Evolutionary conservation across 2,797 vertebrate species (phyloP).

Genomic region (Loriculus beryllinus): DNA sequence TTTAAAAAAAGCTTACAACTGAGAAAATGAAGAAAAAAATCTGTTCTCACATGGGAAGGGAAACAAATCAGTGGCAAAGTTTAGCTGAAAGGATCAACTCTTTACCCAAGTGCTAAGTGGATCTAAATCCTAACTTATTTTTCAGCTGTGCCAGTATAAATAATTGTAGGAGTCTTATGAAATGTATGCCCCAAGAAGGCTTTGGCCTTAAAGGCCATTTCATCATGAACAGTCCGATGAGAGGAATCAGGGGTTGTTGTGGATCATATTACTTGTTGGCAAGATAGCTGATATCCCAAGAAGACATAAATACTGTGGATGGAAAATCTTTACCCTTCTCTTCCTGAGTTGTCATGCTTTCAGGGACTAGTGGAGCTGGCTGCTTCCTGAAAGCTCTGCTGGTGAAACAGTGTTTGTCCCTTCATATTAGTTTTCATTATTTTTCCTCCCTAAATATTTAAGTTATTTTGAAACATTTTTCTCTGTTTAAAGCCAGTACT

Average conservation of each 20-base stretch:
- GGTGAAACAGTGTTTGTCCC: not conserved
- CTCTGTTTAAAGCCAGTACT: not conserved
- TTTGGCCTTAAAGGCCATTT: constrained; percentile 1
- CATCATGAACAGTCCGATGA: not conserved
- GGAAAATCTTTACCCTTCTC: constrained; percentile 9
- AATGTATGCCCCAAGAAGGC: not conserved
- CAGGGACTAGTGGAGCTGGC: not conserved
- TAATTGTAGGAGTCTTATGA: not conserved
- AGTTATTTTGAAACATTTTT: not conserved
- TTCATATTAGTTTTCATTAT: not conserved
- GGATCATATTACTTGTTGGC: not conserved
- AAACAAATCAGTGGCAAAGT: not conserved
- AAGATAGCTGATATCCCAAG: not conserved
- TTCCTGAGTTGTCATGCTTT: not conserved
- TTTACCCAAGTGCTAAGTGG: not conserved
- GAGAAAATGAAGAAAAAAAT: not conserved
- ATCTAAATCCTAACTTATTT: not conserved
- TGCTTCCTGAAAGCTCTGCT: not conserved
- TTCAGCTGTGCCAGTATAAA: not conserved
- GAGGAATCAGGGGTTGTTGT: not conserved
- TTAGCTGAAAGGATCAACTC: not conserved
- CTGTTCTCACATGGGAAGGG: not conserved
- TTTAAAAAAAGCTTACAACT: not conserved
- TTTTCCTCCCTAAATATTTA: not conserved
- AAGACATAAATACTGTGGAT: not conserved